phyloP scores from a whole-genome alignment of 2,113 vertebrate genomes.

The Apistogramma diplotaenia region DNA sequence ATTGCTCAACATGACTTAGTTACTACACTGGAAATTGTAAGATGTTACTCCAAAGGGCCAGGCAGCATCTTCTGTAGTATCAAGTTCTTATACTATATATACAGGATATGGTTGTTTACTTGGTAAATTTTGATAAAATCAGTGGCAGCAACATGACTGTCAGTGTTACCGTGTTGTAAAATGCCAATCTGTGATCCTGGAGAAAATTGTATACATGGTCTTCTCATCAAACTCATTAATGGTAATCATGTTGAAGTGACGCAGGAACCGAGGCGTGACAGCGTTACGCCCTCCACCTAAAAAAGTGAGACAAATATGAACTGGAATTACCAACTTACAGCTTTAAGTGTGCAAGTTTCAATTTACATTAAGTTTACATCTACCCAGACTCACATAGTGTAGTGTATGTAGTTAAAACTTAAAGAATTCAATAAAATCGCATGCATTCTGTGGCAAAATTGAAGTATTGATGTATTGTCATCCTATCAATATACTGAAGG shows the following conservation, averaged over 20 bases:
- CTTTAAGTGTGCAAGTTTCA: background rate
- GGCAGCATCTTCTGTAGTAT: background rate
- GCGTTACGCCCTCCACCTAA: slow-evolving; percentile 89
- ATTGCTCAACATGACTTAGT: background rate
- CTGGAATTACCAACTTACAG: background rate
- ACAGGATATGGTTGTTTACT: background rate
- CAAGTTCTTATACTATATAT: background rate
- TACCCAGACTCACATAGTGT: background rate
- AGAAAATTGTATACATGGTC: slow-evolving; percentile 90
- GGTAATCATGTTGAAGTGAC: slow-evolving; percentile 88
- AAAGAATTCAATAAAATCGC: background rate
- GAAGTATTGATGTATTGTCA: background rate
- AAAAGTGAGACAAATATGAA: background rate
- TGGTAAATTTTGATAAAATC: background rate
- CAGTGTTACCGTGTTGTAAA: slow-evolving; percentile 75
- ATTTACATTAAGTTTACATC: background rate
- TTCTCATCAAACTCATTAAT: slow-evolving; percentile 91
- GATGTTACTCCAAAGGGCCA: background rate
- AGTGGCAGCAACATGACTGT: background rate
- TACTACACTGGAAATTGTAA: background rate
- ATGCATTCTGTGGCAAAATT: background rate
- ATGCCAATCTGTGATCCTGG: slow-evolving; percentile 88
- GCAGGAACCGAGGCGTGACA: slow-evolving; percentile 85
- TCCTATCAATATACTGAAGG: background rate
- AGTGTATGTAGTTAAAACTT: background rate